Percentiles rank a stretch among this genome's conserved stretches.
phyloP scores from a whole-genome alignment of 2,888 invertebrate genomes.

The Bruchidius siliquastri region DNA sequence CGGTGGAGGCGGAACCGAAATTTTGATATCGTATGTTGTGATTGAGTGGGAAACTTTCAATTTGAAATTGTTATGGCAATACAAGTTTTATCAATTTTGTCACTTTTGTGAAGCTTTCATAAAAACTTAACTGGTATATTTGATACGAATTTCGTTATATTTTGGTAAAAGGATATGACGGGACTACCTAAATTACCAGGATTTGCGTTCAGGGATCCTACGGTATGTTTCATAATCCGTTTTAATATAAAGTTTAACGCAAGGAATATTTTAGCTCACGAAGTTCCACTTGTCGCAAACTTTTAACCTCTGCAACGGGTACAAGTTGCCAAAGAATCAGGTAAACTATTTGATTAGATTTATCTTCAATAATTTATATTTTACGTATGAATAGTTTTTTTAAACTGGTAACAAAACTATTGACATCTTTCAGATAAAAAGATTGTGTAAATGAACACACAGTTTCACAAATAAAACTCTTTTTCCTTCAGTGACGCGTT shows the following conservation, averaged over 20 bases:
- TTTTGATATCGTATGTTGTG: too few species aligned
- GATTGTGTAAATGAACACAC: too few species aligned
- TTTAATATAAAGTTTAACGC: constrained; percentile 8
- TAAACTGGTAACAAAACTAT: too few species aligned
- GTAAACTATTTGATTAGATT: too few species aligned
- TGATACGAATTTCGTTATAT: not conserved
- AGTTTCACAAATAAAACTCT: too few species aligned
- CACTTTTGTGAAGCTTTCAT: constrained; percentile 3
- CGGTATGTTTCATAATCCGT: constrained; percentile 38
- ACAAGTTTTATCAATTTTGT: constrained; percentile 7
- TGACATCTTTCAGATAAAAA: too few species aligned
- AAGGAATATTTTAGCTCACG: constrained; percentile 44
- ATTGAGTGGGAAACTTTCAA: too few species aligned
- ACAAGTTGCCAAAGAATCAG: constrained; percentile 54
- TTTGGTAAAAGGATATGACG: constrained; percentile 30
- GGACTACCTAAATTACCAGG: constrained; percentile 70
- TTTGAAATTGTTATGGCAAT: too few species aligned
- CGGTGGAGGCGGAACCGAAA: too few species aligned
- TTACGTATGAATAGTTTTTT: too few species aligned
- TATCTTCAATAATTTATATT: too few species aligned
- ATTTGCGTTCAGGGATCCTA: constrained; percentile 61
- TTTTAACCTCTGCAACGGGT: constrained; percentile 63
- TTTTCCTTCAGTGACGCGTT: too few species aligned
- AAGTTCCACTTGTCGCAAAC: constrained; percentile 59
- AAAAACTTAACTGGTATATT: not conserved